phyloP scores from a whole-genome alignment of 2,888 invertebrate genomes.

The Volucella inflata region DNA sequence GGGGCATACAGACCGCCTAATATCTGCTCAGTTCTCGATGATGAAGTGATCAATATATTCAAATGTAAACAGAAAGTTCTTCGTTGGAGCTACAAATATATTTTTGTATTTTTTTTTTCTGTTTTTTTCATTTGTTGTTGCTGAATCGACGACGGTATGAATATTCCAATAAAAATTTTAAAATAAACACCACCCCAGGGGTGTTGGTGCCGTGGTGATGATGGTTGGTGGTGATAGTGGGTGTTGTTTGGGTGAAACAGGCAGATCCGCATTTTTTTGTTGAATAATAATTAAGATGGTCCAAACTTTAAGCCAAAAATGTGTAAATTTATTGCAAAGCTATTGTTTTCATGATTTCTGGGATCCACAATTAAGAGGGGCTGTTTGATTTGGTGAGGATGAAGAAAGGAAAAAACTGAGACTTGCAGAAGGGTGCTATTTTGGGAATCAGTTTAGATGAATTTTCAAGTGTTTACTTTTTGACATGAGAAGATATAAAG shows the following conservation, averaged over 20 bases:
- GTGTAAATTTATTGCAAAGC: slow-evolving; percentile 21
- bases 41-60: slow-evolving; percentile 61
- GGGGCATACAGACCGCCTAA: too few relatives aligned
- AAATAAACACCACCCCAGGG: slow-evolving; percentile 43
- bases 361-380: background rate
- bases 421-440: background rate
- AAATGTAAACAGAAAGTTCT: slow-evolving; percentile 60
- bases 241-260: background rate
- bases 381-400: background rate
- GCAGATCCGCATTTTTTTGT: slow-evolving; percentile 13
- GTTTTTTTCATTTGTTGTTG: too few relatives aligned
- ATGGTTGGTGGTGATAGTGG: background rate
- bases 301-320: slow-evolving; percentile 15
- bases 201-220: background rate
- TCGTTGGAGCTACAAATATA: slow-evolving; percentile 36
- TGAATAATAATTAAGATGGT: background rate
- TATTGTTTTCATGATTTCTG: slow-evolving; percentile 10
- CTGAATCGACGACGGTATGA: slow-evolving; percentile 22
- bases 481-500: too few relatives aligned
- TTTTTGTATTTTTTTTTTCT: background rate
- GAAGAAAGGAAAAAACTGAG: background rate
- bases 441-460: too few relatives aligned
- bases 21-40: slow-evolving; percentile 8
- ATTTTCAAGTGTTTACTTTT: too few relatives aligned
- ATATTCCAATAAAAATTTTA: slow-evolving; percentile 49